phyloP scores from a whole-genome alignment of 2,113 vertebrate species.

The Numenius arquata region DNA sequence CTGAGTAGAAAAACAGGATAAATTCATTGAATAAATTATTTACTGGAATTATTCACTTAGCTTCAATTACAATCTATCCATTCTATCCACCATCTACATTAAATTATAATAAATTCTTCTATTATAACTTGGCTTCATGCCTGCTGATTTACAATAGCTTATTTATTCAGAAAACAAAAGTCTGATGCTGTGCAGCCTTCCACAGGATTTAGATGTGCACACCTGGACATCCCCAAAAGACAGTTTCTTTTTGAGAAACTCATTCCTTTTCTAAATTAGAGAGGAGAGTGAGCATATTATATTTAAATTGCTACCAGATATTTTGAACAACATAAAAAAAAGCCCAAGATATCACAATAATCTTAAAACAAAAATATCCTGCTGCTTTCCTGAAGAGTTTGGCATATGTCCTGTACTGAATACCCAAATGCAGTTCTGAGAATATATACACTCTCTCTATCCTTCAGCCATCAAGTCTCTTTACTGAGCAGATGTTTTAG shows the following conservation, averaged over 20 bases:
- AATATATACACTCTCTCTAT: not conserved
- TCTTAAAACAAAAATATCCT: slow-evolving; percentile 1
- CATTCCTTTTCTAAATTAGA: not conserved
- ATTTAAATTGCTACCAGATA: not conserved
- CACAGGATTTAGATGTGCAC: not conserved
- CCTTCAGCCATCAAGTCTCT: not conserved
- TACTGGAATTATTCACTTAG: slow-evolving; percentile 64
- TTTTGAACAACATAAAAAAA: not conserved
- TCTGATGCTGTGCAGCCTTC: not conserved
- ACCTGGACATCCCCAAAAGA: not conserved
- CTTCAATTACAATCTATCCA: slow-evolving; percentile 54
- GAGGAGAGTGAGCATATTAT: not conserved
- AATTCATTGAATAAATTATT: slow-evolving; percentile 64
- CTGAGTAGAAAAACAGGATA: slow-evolving; percentile 25
- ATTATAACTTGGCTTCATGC: slow-evolving; percentile 52
- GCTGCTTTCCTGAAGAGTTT: slow-evolving; percentile 3
- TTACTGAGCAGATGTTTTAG: not conserved
- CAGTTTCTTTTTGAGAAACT: not conserved
- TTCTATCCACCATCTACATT: slow-evolving; percentile 51
- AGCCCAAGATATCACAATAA: not conserved
- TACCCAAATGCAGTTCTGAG: not conserved
- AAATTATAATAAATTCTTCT: slow-evolving; percentile 57
- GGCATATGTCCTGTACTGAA: not conserved
- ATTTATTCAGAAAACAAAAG: slow-evolving; percentile 25
- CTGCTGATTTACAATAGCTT: slow-evolving; percentile 29